Evolutionary conservation across 2,113 vertebrate genomes (phyloP), one percentile per base, ranked within the genome.

Genomic region (Megaptera novaeangliae): DNA sequence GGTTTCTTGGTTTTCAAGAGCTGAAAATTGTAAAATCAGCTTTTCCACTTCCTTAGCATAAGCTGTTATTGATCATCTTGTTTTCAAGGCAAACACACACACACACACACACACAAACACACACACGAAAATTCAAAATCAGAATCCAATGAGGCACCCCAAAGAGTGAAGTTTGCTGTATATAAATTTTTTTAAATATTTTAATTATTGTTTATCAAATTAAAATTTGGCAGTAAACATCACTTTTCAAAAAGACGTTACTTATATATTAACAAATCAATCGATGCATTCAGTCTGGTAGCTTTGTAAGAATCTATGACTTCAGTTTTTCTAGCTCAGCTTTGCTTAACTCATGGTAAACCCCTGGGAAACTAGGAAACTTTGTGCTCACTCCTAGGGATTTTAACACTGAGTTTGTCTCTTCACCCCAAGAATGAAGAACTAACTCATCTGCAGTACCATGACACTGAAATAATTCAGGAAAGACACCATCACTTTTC

Each of bases 401-500:
- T 96, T 97, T 98, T 64, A 99, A 96, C 81, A 94, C 92, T 8
- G 93, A 96, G 81, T 98, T 99, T 21, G 99, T 99, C 94, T 99
- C 99, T 98, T 99, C 98, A 6, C 98, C 99, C 99, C 99, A 99
- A 1, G 98, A 96, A 95, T 99, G 99, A 10, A 98, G 98, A 95
- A 99, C 99, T 63, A 99, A 98, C 1, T 99, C 98, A 91, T 99
- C 99, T 3, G 97, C 98, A 39, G 98, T 98, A 49, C 99, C 99
- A 39, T 99, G 99, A 81, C 99, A 99, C 97, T 99, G 99, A 93
- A 99, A 99, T 91, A 99, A 97, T 82, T 99, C 99, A 18, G 99
- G 99, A 82, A 99, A 97, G 18, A 83, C 29, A 8, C 29, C 36
- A 21, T 94, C 96, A 68, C 66, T 93, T 64, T 97, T 97, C 97